Evolutionary conservation across 2,888 invertebrate genomes (phyloP), one percentile per base, ranked within the genome.

Genomic region (Theodoxus fluviatilis): DNA sequence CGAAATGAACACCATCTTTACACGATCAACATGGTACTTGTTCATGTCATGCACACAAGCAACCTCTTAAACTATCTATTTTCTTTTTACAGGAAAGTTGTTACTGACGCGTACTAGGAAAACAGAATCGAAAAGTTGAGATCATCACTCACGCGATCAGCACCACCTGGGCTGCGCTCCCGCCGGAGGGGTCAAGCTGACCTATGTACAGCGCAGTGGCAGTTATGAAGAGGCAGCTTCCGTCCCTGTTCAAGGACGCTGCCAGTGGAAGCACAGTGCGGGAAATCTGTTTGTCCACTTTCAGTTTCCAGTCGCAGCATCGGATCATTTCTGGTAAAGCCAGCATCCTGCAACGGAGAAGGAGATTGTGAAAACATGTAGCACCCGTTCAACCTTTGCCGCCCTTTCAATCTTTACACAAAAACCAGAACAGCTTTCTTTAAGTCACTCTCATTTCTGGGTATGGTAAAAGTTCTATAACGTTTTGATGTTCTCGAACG

Each of bases 181-280:
- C n/a, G 22, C 37, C 22, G 1, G 68, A 47, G 0, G 73, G 72
- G 38, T 75, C 75, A 35, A 78, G 22, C 28, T 78, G 74, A n/a
- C 74, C 75, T 12, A 80, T 69, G 68, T 78, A 79, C 12, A 80
- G 68, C 0, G 76, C 75, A 1, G 80, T 75, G 6, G 74, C 69
- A 7, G 78, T 70, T 47, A 81, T 81, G 59, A 79, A 81, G 38
- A 79, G 70, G 70, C 75, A 75, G 69, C 79, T 80, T 3, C 80
- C 81, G 35, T 76, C 71, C 38, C 77, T 69, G 69, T 76, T 77
- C n/a, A 81, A 68, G 9, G 81, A 73, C 1, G 75, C 76, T n/a
- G 75, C 71, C n/a, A 81, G 72, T 3, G 80, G 79, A 31, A 80
- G 71, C 18, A 77, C 75, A 65, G 80, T 80, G 7, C 76, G 67